Evolutionary conservation across 2,113 vertebrate genomes (phyloP), one percentile per base, ranked within the genome.

Genomic region (Hipposideros armiger): DNA sequence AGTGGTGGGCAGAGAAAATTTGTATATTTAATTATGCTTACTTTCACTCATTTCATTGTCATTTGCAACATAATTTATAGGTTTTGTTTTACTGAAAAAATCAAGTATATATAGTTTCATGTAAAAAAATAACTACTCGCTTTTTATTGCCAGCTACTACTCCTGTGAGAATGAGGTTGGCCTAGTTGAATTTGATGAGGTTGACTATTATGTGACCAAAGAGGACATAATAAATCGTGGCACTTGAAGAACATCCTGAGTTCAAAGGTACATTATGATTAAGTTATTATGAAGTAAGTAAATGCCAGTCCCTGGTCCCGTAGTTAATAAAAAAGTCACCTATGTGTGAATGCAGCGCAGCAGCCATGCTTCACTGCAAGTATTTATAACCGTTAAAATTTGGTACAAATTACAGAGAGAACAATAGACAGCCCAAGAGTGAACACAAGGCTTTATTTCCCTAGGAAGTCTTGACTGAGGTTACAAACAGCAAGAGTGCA

Each of bases 321-420:
- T 58, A 88, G 81, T 92, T 95, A 94, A 47, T 76, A 87, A 78
- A 66, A 73, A 30, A 72, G 40, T 16, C 50, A 82, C 42, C 17
- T 24, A 60, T 47, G 17, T 95, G 80, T 80, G 93, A 97, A 77
- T 83, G 20, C 52, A 87, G 47, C 50, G 90, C 26, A 91, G 42
- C 54, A 94, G 90, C 60, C 28, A 82, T 69, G 85, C 45, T 88
- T 73, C 47, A 67, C 28, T 36, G 2, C 9, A 96, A 95, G 54
- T 96, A 94, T 93, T 97, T 96, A 90, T 96, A 95, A 85, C 95
- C 76, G 95, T 98, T 98, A 97, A 72, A 97, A 95, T 97, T 97
- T 97, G 74, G 85, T 97, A 70, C 83, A 95, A 96, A 97, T 98
- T 96, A 76, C 60, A 36, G 78, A 52, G 92, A 97, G 56, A 96